phyloP scores from a whole-genome alignment of 1,140 invertebrate genomes.

The Papilio polyxenes region DNA sequence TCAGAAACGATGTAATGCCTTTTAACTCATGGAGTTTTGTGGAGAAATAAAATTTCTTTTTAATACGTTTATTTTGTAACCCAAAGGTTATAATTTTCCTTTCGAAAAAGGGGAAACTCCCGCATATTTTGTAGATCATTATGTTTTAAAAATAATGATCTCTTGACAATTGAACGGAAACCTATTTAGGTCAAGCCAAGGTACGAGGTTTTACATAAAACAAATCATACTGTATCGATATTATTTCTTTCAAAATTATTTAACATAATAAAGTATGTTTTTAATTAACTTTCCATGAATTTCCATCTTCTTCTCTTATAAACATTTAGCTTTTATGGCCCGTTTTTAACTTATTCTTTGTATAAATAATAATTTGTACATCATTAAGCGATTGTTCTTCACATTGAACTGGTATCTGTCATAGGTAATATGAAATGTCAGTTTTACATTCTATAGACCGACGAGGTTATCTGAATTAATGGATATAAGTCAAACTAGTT shows the following conservation, averaged over 20 bases:
- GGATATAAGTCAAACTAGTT: no score
- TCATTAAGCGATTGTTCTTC: neutral
- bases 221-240: neutral
- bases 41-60: neutral
- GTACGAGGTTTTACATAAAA: constrained; percentile 7
- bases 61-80: neutral
- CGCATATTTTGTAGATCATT: constrained; percentile 21
- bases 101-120: neutral
- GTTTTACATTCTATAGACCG: neutral
- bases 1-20: neutral
- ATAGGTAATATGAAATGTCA: neutral
- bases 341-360: neutral
- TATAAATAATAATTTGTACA: neutral
- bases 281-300: neutral
- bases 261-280: neutral
- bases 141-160: constrained; percentile 17
- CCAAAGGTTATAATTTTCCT: neutral
- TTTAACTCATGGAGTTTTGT: neutral
- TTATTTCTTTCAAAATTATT: neutral
- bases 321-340: neutral
- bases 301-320: neutral
- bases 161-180: constrained; percentile 19
- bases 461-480: no score
- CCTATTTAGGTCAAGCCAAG: constrained; percentile 2
- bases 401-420: neutral